Conservation (phyloP, 2,113 vertebrate genomes). For the Fulmarus glacialis region DNA sequence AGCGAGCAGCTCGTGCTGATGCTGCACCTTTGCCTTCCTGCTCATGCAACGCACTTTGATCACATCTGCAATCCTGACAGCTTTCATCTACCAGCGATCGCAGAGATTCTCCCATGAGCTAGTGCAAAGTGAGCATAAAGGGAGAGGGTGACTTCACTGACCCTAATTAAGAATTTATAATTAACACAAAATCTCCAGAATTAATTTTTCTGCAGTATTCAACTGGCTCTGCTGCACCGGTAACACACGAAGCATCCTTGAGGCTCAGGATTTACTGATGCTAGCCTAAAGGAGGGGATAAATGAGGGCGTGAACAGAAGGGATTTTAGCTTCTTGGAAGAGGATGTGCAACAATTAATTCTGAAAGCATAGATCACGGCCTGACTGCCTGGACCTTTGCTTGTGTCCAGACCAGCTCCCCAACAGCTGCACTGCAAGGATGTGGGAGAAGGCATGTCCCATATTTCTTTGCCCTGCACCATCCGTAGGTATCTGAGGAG, state of each 20-base stretch:
- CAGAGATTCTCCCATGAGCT: background rate
- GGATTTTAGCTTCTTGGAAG: background rate
- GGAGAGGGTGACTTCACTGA: background rate
- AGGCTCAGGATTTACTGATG: background rate
- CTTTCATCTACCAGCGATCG: rapidly evolving
- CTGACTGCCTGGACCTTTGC: background rate
- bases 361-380: background rate
- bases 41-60: background rate
- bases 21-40: background rate
- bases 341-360: background rate
- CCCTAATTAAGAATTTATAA: background rate
- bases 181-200: background rate
- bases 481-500: background rate
- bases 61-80: background rate
- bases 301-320: background rate
- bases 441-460: background rate
- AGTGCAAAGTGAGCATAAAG: background rate
- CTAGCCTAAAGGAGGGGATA: background rate
- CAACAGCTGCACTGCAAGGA: background rate
- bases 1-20: background rate
- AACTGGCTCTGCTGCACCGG: background rate
- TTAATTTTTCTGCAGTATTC: background rate
- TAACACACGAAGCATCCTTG: background rate
- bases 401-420: background rate
- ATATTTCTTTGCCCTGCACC: background rate